Evolutionary conservation across 2,113 vertebrate species (phyloP).

Genomic region (Lagenorhynchus albirostris): DNA sequence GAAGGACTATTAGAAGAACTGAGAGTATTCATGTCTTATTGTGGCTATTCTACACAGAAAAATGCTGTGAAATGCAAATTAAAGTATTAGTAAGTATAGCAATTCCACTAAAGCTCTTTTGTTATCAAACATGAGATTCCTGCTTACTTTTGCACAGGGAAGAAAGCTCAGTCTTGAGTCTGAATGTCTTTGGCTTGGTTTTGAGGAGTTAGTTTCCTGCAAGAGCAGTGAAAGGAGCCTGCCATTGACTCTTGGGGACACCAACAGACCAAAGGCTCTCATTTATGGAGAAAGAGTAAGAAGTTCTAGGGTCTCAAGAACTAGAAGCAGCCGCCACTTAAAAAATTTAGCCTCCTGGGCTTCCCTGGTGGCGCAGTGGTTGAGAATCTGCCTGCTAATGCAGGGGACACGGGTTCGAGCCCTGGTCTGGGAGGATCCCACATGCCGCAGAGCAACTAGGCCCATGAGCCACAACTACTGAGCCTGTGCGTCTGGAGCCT

Average conservation of each 20-base stretch:
- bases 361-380: too few species aligned
- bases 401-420: too few species aligned
- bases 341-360: neutral
- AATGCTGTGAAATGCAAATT: neutral
- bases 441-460: accelerated
- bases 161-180: neutral
- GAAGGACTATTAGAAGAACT: neutral
- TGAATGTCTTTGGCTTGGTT: neutral
- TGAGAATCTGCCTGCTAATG: too few species aligned
- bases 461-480: too few species aligned
- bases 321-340: neutral
- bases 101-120: neutral
- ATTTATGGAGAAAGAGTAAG: neutral
- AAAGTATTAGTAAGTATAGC: neutral
- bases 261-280: neutral
- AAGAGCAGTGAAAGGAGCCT: neutral
- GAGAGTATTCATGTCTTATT: neutral
- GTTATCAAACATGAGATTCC: neutral
- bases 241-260: neutral
- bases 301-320: neutral
- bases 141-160: neutral
- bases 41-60: neutral
- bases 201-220: neutral
- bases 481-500: too few species aligned
- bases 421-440: too few species aligned